Evolutionary conservation across 2,888 invertebrate genomes (phyloP).

Genomic region (Yponomeuta evonymella): DNA sequence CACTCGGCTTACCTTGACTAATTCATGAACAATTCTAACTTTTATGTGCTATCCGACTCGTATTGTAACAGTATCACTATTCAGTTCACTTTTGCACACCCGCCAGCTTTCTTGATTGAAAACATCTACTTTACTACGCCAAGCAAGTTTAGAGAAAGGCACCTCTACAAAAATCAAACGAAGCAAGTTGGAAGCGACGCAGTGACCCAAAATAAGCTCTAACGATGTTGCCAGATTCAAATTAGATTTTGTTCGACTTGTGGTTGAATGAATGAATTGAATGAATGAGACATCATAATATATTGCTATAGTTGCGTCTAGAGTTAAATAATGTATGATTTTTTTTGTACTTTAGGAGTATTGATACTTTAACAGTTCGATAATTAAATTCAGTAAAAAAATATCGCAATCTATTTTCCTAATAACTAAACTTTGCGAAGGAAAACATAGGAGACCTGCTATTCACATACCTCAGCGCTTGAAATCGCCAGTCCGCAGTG

Average conservation of each 20-base stretch:
- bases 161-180: slow-evolving; percentile 69
- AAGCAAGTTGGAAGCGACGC: slow-evolving; percentile 70
- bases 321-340: too few relatives aligned
- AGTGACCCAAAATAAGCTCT: slow-evolving; percentile 77
- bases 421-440: not conserved
- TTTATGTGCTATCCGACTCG: slow-evolving; percentile 20
- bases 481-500: too few relatives aligned
- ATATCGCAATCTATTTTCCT: not conserved
- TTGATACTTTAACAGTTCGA: too few relatives aligned
- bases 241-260: slow-evolving; percentile 30
- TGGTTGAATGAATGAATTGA: slow-evolving; percentile 38
- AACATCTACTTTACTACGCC: slow-evolving; percentile 63
- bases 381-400: too few relatives aligned
- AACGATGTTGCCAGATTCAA: slow-evolving; percentile 59
- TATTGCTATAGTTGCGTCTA: not conserved
- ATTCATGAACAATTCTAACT: slow-evolving; percentile 62
- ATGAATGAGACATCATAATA: not conserved
- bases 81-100: slow-evolving; percentile 67
- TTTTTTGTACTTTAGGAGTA: too few relatives aligned
- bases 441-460: too few relatives aligned
- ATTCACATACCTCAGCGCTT: too few relatives aligned
- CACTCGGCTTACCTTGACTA: slow-evolving; percentile 67
- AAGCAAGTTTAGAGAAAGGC: slow-evolving; percentile 73
- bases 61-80: slow-evolving; percentile 15
- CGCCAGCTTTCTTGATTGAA: slow-evolving; percentile 75